Base-by-base conservation (phyloP, 1,140 invertebrate species). In the Musca domestica region DNA sequence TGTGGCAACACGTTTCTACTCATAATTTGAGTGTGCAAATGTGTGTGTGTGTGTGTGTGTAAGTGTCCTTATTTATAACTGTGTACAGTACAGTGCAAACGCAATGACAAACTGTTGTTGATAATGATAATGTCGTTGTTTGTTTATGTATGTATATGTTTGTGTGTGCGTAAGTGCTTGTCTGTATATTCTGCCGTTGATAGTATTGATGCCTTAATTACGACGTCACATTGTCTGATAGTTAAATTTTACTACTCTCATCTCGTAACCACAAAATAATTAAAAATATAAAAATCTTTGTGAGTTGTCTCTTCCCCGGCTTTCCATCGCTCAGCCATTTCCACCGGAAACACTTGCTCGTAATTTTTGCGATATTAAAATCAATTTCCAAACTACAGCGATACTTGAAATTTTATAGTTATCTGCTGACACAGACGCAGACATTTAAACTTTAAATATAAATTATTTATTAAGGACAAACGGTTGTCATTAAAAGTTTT, bases 181-280 rank as follows among this genome's bases (percentile, higher is more conserved):
- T 30, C 3, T 30, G 9, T 9, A 30, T 10, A 41, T 10, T 41
- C 34, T 41, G 34, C 41, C 20, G 20, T 19, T 51, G 48, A 10
- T 48, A n/a, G 20, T 51, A 51, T 19, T 22, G 56, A 61, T 61
- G n/a, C 27, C 56, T 61, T 61, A 61, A 61, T 61, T 61, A 61
- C 56, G 15, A 61, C 56, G 56, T 61, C 56, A 61, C 17, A 61
- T 61, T 61, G 56, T 61, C 56, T 61, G 27, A 2, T 20, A 61
- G 27, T 61, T 34, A 61, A 61, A 61, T 61, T 61, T 61, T 61
- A 61, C 56, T 58, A 34, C 56, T 9, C 27, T 14, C 34, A 41
- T 41, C 48, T 17, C n/a, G n/a, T 56, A 56, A 56, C 52, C 56
- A 61, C 27, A 61, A 61, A 61, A 19, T 61, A 61, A 61, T 61